Conservation (phyloP, 2,113 vertebrate genomes). For the Myocastor coypus region DNA sequence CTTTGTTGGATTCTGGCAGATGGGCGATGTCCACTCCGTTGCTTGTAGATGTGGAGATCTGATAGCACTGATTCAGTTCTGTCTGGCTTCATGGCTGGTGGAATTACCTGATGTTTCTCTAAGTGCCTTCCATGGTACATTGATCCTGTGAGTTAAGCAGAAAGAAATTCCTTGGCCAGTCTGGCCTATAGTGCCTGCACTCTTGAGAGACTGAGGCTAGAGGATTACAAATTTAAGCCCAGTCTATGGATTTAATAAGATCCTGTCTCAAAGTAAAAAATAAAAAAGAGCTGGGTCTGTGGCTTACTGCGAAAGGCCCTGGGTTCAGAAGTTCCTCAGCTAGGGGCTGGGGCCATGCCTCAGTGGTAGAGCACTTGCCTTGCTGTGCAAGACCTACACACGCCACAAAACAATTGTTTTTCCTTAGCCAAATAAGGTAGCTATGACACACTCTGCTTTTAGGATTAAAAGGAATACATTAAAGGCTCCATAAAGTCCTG, state of each 20-base stretch:
- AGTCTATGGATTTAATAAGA: not conserved
- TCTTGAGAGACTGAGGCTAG: not conserved
- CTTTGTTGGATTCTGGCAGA: not conserved
- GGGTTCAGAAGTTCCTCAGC: not conserved
- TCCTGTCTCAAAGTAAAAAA: not conserved
- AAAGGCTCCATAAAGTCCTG: constrained; percentile 21
- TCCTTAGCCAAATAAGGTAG: constrained; percentile 15
- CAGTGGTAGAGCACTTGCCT: not conserved
- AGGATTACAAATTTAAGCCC: not conserved
- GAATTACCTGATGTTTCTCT: not conserved
- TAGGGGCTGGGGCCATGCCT: not conserved
- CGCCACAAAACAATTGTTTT: not conserved
- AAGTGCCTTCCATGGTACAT: not conserved
- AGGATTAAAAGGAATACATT: not conserved
- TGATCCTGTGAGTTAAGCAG: not conserved
- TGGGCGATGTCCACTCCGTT: not conserved
- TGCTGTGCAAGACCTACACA: not conserved
- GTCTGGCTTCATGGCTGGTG: not conserved
- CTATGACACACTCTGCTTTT: not conserved
- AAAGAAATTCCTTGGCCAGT: not conserved
- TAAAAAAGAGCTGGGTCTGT: not conserved
- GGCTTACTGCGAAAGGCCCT: not conserved
- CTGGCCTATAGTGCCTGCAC: not conserved
- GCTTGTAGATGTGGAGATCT: not conserved
- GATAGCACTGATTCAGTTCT: not conserved